A percentile compares a stretch with the other conserved stretches of the same genome.
phyloP scores from a whole-genome alignment of 2,113 vertebrate genomes.

The Sapajus apella region DNA sequence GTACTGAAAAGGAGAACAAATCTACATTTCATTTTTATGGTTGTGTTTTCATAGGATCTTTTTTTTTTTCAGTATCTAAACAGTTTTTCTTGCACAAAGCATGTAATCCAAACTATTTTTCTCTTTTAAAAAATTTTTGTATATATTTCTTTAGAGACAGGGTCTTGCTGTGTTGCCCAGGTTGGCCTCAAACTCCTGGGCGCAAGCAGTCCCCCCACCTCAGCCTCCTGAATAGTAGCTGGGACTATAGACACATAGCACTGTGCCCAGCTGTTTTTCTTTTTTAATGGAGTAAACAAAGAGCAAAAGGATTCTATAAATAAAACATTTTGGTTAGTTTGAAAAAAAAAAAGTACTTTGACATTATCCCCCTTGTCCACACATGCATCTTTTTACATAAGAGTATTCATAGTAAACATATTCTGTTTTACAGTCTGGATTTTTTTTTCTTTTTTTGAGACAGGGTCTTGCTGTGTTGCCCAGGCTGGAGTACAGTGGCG shows the following conservation, averaged over 20 bases:
- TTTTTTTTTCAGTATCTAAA: slow-evolving; percentile 30
- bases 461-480: too few species aligned
- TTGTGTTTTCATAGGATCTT: slow-evolving; percentile 18
- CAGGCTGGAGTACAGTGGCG: too few species aligned
- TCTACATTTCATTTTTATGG: slow-evolving; percentile 46
- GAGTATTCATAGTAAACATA: not conserved
- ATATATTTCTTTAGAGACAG: not conserved
- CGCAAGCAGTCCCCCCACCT: not conserved
- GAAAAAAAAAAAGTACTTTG: not conserved
- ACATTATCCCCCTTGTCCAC: not conserved
- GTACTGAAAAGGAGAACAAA: slow-evolving; percentile 53
- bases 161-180: not conserved
- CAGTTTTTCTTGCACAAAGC: slow-evolving; percentile 9
- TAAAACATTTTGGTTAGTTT: slow-evolving; percentile 33
- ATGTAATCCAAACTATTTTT: slow-evolving; percentile 36
- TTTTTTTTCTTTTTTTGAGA: not conserved
- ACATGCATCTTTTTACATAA: not conserved
- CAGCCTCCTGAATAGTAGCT: not conserved
- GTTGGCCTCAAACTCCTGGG: not conserved
- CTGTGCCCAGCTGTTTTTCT: not conserved
- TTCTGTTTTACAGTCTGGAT: slow-evolving; percentile 12
- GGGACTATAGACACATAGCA: not conserved
- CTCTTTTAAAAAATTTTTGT: not conserved
- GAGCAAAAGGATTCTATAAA: not conserved
- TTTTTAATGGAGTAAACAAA: slow-evolving; percentile 38